These are phyloP conservation scores for Lordiphosa andalusiaca DNA, from an alignment of 2,888 invertebrate genomes.

Conservation along the genomic window DNA sequence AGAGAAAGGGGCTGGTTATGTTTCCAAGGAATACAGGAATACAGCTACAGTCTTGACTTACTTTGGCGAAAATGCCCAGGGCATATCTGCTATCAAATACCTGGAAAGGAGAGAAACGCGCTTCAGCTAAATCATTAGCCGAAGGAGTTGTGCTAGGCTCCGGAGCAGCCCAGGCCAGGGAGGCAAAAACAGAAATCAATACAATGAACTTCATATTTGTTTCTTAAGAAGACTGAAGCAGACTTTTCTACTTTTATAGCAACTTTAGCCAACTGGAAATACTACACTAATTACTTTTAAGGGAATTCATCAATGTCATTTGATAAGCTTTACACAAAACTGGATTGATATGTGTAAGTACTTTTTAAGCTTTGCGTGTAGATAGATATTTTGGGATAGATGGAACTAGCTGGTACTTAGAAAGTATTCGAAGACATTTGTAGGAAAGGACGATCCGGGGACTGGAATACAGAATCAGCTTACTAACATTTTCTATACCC, in stretches of 20 bases:
- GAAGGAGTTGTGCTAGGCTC: background rate
- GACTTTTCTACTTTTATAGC: background rate
- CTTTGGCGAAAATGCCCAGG: slow-evolving; percentile 33
- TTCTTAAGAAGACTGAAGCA: background rate
- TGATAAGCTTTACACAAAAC: slow-evolving; percentile 20
- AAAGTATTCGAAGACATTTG: too few species aligned
- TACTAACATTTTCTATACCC: too few species aligned
- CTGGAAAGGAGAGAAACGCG: slow-evolving; percentile 25
- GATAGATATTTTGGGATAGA: too few species aligned
- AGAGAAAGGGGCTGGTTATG: background rate
- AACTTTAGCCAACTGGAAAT: slow-evolving; percentile 3
- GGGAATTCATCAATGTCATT: slow-evolving; percentile 37
- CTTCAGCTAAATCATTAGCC: background rate
- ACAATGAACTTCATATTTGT: slow-evolving; percentile 22
- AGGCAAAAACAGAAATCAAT: slow-evolving; percentile 15
- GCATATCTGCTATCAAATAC: slow-evolving; percentile 35
- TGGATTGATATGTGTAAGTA: too few species aligned
- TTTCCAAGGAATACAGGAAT: background rate
- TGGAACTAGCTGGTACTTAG: too few species aligned
- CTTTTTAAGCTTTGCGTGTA: too few species aligned
- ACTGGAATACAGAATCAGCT: too few species aligned
- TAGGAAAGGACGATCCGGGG: too few species aligned
- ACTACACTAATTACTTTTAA: slow-evolving; percentile 21
- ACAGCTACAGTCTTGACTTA: background rate
- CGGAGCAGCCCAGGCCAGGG: slow-evolving; percentile 7